Conservation (phyloP, 2,797 vertebrate species). For the Myotis planiceps region DNA sequence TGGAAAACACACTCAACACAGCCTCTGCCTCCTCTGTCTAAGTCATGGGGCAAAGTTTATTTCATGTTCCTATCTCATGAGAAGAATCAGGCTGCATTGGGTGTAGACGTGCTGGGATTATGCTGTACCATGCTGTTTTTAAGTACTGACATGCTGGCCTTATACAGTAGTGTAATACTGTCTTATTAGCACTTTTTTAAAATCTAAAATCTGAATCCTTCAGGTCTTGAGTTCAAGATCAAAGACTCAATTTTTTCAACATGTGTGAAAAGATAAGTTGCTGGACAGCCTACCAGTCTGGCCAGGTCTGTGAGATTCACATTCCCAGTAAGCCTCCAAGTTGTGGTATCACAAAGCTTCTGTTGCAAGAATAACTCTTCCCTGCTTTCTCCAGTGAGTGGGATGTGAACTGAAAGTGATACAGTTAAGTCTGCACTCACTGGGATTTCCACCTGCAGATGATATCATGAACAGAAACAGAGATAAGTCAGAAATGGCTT, state of each 20-base stretch:
- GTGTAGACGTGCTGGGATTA: neutral
- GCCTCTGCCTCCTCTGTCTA: neutral
- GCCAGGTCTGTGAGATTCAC: neutral
- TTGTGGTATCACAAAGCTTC: neutral
- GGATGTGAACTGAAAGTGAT: neutral
- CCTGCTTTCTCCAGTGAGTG: neutral
- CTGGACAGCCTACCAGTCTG: neutral
- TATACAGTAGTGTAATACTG: neutral
- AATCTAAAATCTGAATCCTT: neutral
- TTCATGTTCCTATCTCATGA: neutral
- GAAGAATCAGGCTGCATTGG: neutral
- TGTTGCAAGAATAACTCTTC: neutral
- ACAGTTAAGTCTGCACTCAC: neutral
- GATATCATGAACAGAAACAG: neutral
- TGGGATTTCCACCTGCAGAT: neutral
- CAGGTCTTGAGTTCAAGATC: neutral
- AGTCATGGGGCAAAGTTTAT: neutral
- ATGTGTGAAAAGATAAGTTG: neutral
- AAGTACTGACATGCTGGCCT: neutral
- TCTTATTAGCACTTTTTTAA: neutral
- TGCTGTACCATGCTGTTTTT: neutral
- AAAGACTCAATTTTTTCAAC: neutral
- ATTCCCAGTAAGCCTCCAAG: neutral
- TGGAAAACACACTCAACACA: constrained; percentile 28
- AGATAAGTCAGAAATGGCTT: neutral